phyloP scores from a whole-genome alignment of 2,113 vertebrate genomes.

The Antennarius striatus region DNA sequence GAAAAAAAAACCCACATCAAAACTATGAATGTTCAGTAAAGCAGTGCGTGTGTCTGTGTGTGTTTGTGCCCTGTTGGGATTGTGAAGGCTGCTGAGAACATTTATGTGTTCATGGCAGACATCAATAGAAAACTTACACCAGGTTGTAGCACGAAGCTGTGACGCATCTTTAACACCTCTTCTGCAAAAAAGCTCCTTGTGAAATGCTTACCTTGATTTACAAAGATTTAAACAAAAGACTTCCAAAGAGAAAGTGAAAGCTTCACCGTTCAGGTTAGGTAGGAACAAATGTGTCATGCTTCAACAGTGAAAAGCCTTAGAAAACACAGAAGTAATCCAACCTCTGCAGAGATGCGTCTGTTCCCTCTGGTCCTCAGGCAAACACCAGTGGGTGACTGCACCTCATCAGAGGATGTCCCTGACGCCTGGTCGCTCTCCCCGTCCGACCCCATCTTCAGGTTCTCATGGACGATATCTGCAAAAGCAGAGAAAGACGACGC shows the following conservation, averaged over 20 bases:
- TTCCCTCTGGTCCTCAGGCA: slow-evolving; percentile 92
- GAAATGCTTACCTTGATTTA: background rate
- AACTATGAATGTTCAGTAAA: slow-evolving; percentile 25
- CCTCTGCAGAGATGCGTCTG: slow-evolving; percentile 94
- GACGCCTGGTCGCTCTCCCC: slow-evolving; percentile 97
- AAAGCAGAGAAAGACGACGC: background rate
- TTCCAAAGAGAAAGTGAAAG: background rate
- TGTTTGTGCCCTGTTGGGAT: slow-evolving; percentile 10
- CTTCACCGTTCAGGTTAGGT: background rate
- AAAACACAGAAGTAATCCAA: slow-evolving; percentile 63
- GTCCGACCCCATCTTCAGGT: slow-evolving; percentile 96
- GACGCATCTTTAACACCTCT: background rate
- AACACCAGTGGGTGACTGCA: slow-evolving; percentile 93
- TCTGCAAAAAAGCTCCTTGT: background rate
- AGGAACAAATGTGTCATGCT: background rate
- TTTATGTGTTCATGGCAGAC: slow-evolving; percentile 13
- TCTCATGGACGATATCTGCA: slow-evolving; percentile 94
- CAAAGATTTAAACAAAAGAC: background rate
- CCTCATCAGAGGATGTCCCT: slow-evolving; percentile 94
- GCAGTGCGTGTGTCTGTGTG: slow-evolving; percentile 8
- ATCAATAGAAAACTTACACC: slow-evolving; percentile 12
- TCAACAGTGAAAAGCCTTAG: background rate
- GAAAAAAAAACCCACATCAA: slow-evolving; percentile 9
- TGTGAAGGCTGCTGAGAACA: slow-evolving; percentile 28
- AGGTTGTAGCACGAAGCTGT: background rate